A percentile compares a stretch with the other conserved stretches of the same genome.
Conservation (phyloP, 2,113 vertebrate genomes). For the Rousettus leschenaultii region DNA sequence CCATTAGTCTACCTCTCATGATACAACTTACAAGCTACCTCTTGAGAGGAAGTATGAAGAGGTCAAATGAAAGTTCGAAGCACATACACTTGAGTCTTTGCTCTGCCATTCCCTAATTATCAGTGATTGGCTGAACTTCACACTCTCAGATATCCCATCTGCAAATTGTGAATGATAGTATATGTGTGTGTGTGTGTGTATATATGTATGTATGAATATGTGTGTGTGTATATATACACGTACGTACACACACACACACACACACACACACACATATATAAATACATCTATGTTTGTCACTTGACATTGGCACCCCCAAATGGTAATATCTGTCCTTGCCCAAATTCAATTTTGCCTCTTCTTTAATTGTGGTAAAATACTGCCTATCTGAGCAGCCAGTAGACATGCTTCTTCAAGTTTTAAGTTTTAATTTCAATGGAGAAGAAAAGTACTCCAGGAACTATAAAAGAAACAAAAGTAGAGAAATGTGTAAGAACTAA, state of each 20-base stretch:
- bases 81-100: background rate
- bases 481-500: background rate
- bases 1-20: background rate
- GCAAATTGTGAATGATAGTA: background rate
- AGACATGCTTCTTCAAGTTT: background rate
- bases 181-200: too few species aligned
- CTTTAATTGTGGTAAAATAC: background rate
- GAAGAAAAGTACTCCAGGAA: background rate
- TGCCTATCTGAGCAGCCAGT: background rate
- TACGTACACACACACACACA: too few species aligned
- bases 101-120: background rate
- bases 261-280: too few species aligned
- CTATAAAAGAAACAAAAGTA: background rate
- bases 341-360: background rate
- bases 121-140: background rate
- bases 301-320: background rate
- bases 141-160: background rate
- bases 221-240: too few species aligned
- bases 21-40: background rate
- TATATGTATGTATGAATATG: too few species aligned
- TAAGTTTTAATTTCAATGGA: background rate
- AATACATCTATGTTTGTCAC: background rate
- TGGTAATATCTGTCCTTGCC: background rate
- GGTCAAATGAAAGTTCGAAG: background rate
- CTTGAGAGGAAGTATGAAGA: background rate